Evolutionary conservation across 1,140 invertebrate genomes (phyloP).

Genomic region (Aphaenogaster floridana): DNA sequence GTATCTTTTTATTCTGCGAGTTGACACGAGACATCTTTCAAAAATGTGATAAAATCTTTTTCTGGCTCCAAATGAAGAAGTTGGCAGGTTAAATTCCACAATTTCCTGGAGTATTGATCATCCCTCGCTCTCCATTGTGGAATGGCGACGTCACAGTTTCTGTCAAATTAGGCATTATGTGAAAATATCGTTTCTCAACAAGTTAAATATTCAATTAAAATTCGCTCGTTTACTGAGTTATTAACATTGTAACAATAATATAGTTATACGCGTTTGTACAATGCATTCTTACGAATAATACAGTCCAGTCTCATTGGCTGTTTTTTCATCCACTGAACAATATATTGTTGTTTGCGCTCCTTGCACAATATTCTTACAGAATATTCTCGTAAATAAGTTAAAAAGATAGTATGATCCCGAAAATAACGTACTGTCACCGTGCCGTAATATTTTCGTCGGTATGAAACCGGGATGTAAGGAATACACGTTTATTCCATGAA

Average conservation of each 20-base stretch:
- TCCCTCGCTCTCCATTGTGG: not conserved
- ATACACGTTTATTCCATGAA: too few species aligned
- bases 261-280: not conserved
- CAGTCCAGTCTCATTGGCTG: too few species aligned
- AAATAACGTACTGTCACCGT: constrained; percentile 88
- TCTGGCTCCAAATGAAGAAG: constrained; percentile 5
- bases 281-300: constrained; percentile 87
- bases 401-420: constrained; percentile 74
- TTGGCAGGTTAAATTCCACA: constrained; percentile 5
- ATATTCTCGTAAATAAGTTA: constrained; percentile 73
- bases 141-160: not conserved
- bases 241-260: not conserved
- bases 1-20: not conserved
- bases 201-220: not conserved
- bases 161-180: not conserved
- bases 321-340: too few species aligned
- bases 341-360: too few species aligned
- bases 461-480: constrained; percentile 90
- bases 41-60: not conserved
- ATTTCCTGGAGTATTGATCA: not conserved
- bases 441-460: constrained; percentile 91
- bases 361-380: constrained; percentile 87
- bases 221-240: not conserved
- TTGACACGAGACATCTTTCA: not conserved
- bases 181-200: not conserved